A percentile compares a stretch with the other conserved stretches of the same genome.
Conservation (phyloP, 2,888 invertebrate species). For the Brachypalpus laphriformis region DNA sequence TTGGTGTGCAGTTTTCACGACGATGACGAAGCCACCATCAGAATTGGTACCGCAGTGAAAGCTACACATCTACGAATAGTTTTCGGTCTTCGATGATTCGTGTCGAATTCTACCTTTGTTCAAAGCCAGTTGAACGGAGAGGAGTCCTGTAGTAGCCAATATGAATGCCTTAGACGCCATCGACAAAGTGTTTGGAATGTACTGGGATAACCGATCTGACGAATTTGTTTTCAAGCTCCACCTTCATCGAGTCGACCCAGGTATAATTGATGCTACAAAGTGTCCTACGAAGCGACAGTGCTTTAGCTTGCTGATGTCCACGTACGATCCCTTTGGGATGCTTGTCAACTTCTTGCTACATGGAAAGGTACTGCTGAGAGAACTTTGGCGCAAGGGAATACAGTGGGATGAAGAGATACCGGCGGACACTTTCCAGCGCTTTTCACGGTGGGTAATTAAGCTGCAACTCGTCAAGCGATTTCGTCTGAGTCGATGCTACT, state of each 20-base stretch:
- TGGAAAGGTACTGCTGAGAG: too few relatives aligned
- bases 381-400: conserved; percentile 35
- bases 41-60: conserved; percentile 10
- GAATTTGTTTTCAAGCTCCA: conserved; percentile 52
- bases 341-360: conserved; percentile 66
- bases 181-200: conserved; percentile 71
- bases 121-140: neutral
- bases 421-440: too few relatives aligned
- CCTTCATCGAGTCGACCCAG: conserved; percentile 29
- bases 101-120: conserved; percentile 19
- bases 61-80: neutral
- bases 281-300: conserved; percentile 74
- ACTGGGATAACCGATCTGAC: conserved; percentile 47
- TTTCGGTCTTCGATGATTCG: too few relatives aligned
- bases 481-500: too few relatives aligned
- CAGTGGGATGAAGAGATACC: conserved; percentile 57
- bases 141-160: neutral
- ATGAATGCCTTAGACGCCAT: neutral
- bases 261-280: conserved; percentile 7
- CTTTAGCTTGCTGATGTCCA: conserved; percentile 75
- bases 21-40: conserved; percentile 27
- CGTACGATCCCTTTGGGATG: conserved; percentile 76
- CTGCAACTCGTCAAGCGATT: too few relatives aligned
- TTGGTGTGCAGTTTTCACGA: conserved; percentile 27
- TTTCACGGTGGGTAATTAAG: too few relatives aligned